Evolutionary conservation across 2,797 vertebrate species (phyloP), one percentile per base, ranked within the genome.

Genomic region (Gouania willdenowi): DNA sequence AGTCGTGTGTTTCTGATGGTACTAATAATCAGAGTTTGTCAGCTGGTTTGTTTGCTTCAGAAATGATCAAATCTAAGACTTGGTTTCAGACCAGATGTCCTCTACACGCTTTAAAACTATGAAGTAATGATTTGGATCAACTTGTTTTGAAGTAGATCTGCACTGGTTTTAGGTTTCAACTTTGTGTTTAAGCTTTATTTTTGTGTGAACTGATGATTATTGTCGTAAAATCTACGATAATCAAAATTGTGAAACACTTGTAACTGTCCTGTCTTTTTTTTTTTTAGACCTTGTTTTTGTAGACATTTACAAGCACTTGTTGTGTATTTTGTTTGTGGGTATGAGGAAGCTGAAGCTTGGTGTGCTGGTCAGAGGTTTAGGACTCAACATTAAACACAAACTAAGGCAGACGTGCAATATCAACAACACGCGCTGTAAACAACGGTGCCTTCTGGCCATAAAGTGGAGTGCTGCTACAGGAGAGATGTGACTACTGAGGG

Each of bases 391-490:
- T n/a, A n/a, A n/a, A n/a, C n/a, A n/a, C n/a, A n/a, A n/a, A n/a
- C n/a, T n/a, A n/a, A 66, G 75, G 61, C 34, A 16, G 31, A 74
- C 41, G 33, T 69, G 69, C 77, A 82, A n/a, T 84, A 86, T 82
- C 57, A 65, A 67, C 43, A 67, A 58, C 73, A 63, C n/a, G 64
- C 45, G 46, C 73, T 76, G 67, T 66, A 56, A 70, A 80, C 70
- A 66, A 75, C 75, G 73, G 56, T 86, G 86, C 83, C 83, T 87
- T 87, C 52, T 82, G 79, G 70, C 47, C 50, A 26, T n/a, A 16
- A 64, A 73, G 71, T 75, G 68, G 62, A 78, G 68, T 46, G 60
- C 31, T 64, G 68, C 69, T 71, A 49, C 64, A 45, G 66, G 46
- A 73, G 36, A 45, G 65, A 52, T 44, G 57, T 39, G 51, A 75